Conservation (phyloP, 2,888 invertebrate genomes). For the Hypomecis punctinalis region DNA sequence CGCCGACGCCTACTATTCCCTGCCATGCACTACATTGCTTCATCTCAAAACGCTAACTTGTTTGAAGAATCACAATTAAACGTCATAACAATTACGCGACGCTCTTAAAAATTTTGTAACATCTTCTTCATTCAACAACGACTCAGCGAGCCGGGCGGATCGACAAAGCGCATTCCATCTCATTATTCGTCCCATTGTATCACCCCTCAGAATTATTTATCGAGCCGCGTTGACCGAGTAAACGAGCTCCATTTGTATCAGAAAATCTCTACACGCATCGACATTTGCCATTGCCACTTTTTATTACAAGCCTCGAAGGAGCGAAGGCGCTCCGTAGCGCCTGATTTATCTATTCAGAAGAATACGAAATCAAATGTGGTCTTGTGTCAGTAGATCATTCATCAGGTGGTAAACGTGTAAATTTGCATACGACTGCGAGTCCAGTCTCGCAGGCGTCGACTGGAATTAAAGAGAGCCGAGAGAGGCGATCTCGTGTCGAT, state of each 20-base stretch:
- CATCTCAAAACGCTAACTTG: conserved; percentile 59
- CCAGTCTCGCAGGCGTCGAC: conserved; percentile 68
- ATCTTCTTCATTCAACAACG: conserved; percentile 47
- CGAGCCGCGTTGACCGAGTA: conserved; percentile 37
- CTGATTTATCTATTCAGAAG: conserved; percentile 44
- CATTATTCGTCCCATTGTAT: conserved; percentile 41
- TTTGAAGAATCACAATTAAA: conserved; percentile 51
- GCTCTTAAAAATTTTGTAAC: conserved; percentile 40
- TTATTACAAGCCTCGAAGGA: conserved; percentile 44
- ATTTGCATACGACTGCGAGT: conserved; percentile 73
- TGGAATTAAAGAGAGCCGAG: conserved; percentile 75
- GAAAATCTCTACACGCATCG: conserved; percentile 48
- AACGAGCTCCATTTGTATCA: conserved; percentile 47
- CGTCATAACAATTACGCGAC: conserved; percentile 47
- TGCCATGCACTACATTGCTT: conserved; percentile 67
- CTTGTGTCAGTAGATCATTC: conserved; percentile 73
- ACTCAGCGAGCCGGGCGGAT: conserved; percentile 34
- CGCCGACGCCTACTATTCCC: conserved; percentile 76
- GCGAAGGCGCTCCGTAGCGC: conserved; percentile 32
- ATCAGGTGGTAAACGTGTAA: conserved; percentile 72
- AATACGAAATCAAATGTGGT: conserved; percentile 46
- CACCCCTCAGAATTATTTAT: conserved; percentile 43
- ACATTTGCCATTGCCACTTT: conserved; percentile 48
- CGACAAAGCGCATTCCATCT: conserved; percentile 34
- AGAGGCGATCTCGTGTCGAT: conserved; percentile 80